Conservation (phyloP, 2,113 vertebrate genomes). For the Clarias gariepinus region DNA sequence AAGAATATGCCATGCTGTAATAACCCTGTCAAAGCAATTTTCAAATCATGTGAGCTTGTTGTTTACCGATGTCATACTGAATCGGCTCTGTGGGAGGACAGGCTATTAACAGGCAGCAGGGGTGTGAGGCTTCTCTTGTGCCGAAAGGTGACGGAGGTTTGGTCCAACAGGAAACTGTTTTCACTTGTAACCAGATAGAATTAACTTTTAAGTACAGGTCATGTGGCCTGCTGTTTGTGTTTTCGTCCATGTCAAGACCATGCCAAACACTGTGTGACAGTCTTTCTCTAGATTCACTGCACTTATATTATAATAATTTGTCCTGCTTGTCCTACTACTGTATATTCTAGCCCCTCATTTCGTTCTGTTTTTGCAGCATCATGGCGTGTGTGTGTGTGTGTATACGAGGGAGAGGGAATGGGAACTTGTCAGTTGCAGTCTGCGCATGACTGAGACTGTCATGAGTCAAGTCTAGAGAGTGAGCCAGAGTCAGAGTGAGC, state of each 20-base stretch:
- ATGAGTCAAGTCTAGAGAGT: conserved; percentile 21
- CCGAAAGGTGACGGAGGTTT: background rate
- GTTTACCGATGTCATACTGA: conserved; percentile 30
- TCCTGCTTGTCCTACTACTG: background rate
- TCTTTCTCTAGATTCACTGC: background rate
- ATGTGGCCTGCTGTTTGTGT: conserved; percentile 2
- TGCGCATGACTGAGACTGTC: background rate
- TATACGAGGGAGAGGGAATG: background rate
- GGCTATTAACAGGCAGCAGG: conserved; percentile 36
- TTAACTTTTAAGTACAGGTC: background rate
- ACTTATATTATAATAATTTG: background rate
- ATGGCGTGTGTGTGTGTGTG: background rate
- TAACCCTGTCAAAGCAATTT: conserved; percentile 41
- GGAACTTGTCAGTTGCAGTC: background rate
- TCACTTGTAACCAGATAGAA: background rate
- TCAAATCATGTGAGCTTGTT: conserved; percentile 30
- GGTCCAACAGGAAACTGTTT: background rate
- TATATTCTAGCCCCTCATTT: background rate
- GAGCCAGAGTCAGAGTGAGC: conserved; percentile 6
- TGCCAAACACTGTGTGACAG: conserved; percentile 8
- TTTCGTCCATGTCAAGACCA: background rate
- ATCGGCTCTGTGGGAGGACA: conserved; percentile 17
- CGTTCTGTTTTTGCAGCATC: background rate
- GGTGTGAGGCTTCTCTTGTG: conserved; percentile 5
- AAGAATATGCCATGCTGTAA: conserved; percentile 25